phyloP scores from a whole-genome alignment of 1,140 invertebrate genomes.

The Paracyclopina nana region DNA sequence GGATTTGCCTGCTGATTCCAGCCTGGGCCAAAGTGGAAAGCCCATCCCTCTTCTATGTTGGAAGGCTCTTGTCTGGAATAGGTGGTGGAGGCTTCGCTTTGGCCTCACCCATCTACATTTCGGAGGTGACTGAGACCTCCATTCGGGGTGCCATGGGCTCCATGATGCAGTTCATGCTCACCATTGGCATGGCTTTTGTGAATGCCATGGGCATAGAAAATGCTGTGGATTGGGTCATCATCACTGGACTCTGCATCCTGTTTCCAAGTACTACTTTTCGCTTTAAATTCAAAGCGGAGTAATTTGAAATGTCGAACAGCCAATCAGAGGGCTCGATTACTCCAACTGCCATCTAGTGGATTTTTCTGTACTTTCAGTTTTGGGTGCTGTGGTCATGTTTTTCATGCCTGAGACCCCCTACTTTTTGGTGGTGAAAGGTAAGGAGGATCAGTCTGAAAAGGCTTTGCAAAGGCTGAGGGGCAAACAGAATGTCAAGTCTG shows the following conservation, averaged over 20 bases:
- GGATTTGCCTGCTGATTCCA: not conserved
- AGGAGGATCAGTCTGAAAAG: not conserved
- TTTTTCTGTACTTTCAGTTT: not conserved
- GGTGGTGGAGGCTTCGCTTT: slow-evolving; percentile 38
- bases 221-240: slow-evolving; percentile 3
- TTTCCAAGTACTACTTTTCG: too few relatives aligned
- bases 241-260: not conserved
- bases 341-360: too few relatives aligned
- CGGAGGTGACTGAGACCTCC: slow-evolving; percentile 5
- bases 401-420: slow-evolving; percentile 5
- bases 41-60: not conserved
- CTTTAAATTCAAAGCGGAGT: too few relatives aligned
- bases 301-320: too few relatives aligned
- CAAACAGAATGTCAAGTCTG: not conserved
- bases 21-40: not conserved
- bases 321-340: too few relatives aligned
- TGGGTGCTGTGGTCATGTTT: not conserved
- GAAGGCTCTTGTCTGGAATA: slow-evolving; percentile 24
- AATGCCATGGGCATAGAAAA: not conserved
- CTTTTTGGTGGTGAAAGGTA: not conserved
- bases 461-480: slow-evolving; percentile 1
- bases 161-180: slow-evolving; percentile 41
- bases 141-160: slow-evolving; percentile 11
- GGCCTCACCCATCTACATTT: slow-evolving; percentile 10
- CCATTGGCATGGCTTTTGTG: slow-evolving; percentile 35